Evolutionary conservation across 2,797 vertebrate genomes (phyloP), one percentile per base, ranked within the genome.

Genomic region (Girardinus metallicus): DNA sequence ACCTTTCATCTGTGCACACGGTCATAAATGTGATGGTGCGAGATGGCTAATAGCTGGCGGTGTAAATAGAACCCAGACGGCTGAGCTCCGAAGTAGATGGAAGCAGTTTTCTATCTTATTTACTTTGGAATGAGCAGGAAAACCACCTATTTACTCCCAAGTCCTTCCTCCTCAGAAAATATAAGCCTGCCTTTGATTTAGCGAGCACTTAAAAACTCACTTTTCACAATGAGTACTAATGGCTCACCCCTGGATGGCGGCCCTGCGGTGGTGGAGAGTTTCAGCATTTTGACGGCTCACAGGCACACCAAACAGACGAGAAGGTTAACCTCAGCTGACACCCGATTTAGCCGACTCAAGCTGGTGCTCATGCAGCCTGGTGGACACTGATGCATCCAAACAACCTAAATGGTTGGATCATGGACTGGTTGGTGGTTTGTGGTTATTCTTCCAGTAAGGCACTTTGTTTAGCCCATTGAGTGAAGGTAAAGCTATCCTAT

Each of bases 21-120:
- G 89, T 88, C 85, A 87, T 86, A 86, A 87, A 91, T 89, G 89
- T 87, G 86, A 84, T 80, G 87, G 90, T 82, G 80, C 75, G 83
- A 86, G 85, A 91, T 87, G 89, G 84, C 80, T 89, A 90, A 94
- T 91, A 85, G 90, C 89, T 89, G 15, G 47, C 81, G 86, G 91
- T 92, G 93, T 87, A 94, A 94, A 93, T 93, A 92, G 90, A 88
- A 91, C 83, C 92, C 93, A 93, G 93, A 89, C 90, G 62, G 90
- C 84, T 80, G 84, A 86, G 87, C 77, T 86, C 86, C 82, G 86
- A 89, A 91, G 83, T 91, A 90, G 86, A 94, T 94, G 94, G 94
- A 94, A 95, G 93, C 91, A 87, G 90, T 93, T 95, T 93, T 92
- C 90, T 83, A 87, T 89, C 88, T 83, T 93, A 94, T 93, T 95